Base-by-base conservation (phyloP, 2,113 vertebrate species). In the Toxostoma redivivum region DNA sequence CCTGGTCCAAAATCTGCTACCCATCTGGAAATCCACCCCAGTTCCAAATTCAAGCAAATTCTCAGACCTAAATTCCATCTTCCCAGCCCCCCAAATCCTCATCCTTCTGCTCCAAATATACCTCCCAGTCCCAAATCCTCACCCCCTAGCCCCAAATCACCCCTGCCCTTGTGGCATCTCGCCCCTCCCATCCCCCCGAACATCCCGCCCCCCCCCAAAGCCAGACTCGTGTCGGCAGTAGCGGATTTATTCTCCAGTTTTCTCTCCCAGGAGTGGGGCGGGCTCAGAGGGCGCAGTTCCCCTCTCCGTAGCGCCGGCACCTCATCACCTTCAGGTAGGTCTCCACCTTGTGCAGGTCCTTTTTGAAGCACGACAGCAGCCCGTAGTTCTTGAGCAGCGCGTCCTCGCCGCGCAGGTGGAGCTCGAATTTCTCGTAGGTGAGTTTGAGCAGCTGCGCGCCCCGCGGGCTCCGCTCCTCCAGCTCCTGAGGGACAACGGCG, bases 321-420 rank as follows among this genome's bases (percentile, higher is more conserved):
- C 99, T 99, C 80, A 99, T 99, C 91, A 99, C 98, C 20, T 98
- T 98, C 96, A 99, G 97, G 97, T 99, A 99, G 21, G 99, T 99
- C 98, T 99, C 99, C 48, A 99, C 98, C 97, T 99, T 99, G 98
- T 99, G 99, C 98, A 99, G 98, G 97, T 99, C 99, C 92, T 99
- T 99, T 97, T 99, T 99, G 97, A 99, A 99, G 95, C 99, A 99
- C 50, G 99, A 98, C 44, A 99, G 97, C 62, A 99, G 97, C 37
- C 98, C 96, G 1, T 99, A 99, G 93, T 97, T 99, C 93, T 98
- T 98, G 78, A 98, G 95, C 95, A 99, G 95, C 0, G 98, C 97
- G 0, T 98, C 98, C 7, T 99, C 98, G 0, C 89, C 96, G 33
- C 97, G 98, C 67, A 98, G 93, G 84, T 98, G 98, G 53, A 98